Evolutionary conservation across 2,888 invertebrate genomes (phyloP), one percentile per base, ranked within the genome.

Genomic region (Calameuta pallipes): DNA sequence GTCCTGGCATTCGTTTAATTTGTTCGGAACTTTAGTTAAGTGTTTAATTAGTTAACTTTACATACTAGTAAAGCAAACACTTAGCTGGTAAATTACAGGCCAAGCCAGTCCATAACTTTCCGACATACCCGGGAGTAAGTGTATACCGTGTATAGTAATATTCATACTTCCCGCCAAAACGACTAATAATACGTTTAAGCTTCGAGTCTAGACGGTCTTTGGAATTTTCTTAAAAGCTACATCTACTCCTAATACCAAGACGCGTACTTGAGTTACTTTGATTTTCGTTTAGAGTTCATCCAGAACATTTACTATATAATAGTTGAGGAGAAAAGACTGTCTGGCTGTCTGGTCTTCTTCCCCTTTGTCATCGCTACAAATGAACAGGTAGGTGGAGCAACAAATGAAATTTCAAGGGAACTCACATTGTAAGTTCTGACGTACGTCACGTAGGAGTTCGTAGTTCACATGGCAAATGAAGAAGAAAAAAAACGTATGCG

Each of bases 41-140:
- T 88, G 87, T 88, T 89, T 89, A 89, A 89, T 89, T 89, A 88
- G 87, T 85, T 87, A 89, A 89, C 87, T 89, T 88, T 85, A 85
- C 85, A 85, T 85, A 84, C 84, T 83, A 85, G 84, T 88, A 86
- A 86, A 83, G 85, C 89, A 87, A 89, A 88, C 88, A 89, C 88
- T 89, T 89, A 86, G 85, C 86, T 85, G 89, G 87, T 88, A 89
- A 89, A 88, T 89, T 88, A 88, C 87, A 87, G 85, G 85, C 80
- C 84, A 82, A 85, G 86, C 85, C 82, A 87, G 87, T 88, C 84
- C 88, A 88, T 89, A 89, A 89, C 88, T 89, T 88, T 83, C 83
- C 80, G 76, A 81, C 86, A 82, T 79, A 73, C 82, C 76, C 73
- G 79, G 74, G 78, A 81, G 84, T 81, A 80, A 83, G 85, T 84